phyloP scores from a whole-genome alignment of 2,113 vertebrate species.

The Helogale parvula region DNA sequence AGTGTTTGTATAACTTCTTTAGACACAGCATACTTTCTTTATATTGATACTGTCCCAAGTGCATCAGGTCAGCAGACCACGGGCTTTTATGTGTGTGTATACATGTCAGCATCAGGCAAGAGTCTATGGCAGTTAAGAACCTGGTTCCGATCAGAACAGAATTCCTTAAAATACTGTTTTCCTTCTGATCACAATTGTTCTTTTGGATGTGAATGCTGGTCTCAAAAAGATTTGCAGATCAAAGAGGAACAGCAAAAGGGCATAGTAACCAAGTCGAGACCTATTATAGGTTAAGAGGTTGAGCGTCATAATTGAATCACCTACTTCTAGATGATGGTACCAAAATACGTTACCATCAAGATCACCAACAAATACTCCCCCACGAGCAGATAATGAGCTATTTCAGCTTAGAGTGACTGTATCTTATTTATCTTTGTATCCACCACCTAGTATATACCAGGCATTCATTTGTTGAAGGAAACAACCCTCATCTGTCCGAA shows the following conservation, averaged over 20 bases:
- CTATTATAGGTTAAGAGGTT: background rate
- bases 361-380: background rate
- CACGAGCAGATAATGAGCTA: background rate
- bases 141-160: constrained; percentile 33
- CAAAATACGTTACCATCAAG: constrained; percentile 45
- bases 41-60: constrained; percentile 11
- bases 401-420: constrained; percentile 1
- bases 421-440: background rate
- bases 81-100: constrained; percentile 2
- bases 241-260: constrained; percentile 43
- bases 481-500: background rate
- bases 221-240: constrained; percentile 36
- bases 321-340: background rate
- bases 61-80: background rate
- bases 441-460: background rate
- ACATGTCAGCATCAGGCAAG: background rate
- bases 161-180: constrained; percentile 57
- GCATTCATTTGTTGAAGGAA: background rate
- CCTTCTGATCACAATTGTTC: background rate
- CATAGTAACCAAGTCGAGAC: background rate
- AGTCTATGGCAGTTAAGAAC: constrained; percentile 29
- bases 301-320: constrained; percentile 16
- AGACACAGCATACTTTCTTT: background rate
- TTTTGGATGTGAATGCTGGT: constrained; percentile 1
- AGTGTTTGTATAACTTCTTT: background rate